Evolutionary conservation across 2,797 vertebrate genomes (phyloP), one percentile per base, ranked within the genome.

Genomic region (Sorex maritimensis): DNA sequence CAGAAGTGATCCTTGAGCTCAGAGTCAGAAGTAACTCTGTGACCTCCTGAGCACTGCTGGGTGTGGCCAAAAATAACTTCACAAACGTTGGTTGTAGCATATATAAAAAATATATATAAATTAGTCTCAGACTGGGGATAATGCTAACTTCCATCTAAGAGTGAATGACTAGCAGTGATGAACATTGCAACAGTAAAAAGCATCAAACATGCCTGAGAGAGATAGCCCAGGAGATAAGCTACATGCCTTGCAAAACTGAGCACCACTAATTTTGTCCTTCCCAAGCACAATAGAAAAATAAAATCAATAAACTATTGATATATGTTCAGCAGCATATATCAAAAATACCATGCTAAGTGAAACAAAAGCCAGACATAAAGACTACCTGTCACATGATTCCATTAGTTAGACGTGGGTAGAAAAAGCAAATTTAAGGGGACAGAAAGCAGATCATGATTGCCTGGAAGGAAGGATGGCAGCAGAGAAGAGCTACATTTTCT

Each of bases 91-190:
- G 44, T 9, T 55, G 17, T 14, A 55, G 52, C 13, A 55, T 55
- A 55, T 55, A 14, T 55, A 73, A 24, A 15, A 71, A 8, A 24
- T 8, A 84, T 85, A 74, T 12, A 74, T 12, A 49, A 52, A 90
- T 44, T 81, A 69, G 17, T 46, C 67, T 44, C 58, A 63, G 81
- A 90, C 17, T 75, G 24, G 74, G 86, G 88, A 83, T 3, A 69
- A 58, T 52, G 72, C 80, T 73, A 77, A 93, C 26, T 30, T 44
- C 63, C 41, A 55, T 69, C 30, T 34, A 0, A 17, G 41, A 49
- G 6, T 58, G 26, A 30, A 9, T 58, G 44, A 63, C 14, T 38
- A 78, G 38, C 44, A 30, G n/a, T 13, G 44, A 15, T 1, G 21
- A 10, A 77, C 28, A 44, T 17, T 11, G 81, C 19, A 69, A 6